Evolutionary conservation across 2,113 vertebrate genomes (phyloP).

Genomic region (Myanophis thanlyinensis): DNA sequence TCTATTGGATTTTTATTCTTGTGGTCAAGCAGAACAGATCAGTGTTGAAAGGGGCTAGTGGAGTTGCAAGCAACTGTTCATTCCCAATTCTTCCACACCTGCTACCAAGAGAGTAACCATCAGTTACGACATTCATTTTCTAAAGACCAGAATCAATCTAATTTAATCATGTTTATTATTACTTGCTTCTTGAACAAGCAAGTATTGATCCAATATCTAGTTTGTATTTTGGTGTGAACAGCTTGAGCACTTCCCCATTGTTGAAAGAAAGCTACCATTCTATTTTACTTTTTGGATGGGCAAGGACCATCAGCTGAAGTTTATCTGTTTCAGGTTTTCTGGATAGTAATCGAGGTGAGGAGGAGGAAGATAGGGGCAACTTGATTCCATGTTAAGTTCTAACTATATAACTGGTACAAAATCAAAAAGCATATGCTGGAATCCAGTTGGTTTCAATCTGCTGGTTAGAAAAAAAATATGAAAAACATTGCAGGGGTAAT

Average conservation of each 20-base stretch:
- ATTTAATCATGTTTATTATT: background rate
- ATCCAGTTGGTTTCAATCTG: background rate
- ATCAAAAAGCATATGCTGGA: background rate
- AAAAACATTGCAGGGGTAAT: background rate
- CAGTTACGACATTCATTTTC: background rate
- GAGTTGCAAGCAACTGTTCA: background rate
- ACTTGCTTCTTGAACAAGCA: background rate
- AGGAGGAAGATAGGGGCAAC: background rate
- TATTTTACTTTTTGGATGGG: background rate
- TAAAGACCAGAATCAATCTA: background rate
- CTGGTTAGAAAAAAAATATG: too few relatives aligned
- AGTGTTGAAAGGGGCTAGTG: too few relatives aligned
- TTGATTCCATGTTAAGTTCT: background rate
- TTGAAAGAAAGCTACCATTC: background rate
- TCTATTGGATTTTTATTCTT: background rate
- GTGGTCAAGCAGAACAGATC: background rate
- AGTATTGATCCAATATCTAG: background rate
- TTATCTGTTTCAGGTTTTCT: background rate
- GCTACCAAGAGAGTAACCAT: background rate
- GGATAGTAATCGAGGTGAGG: background rate
- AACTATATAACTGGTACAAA: background rate
- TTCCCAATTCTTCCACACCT: background rate
- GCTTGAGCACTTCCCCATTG: background rate
- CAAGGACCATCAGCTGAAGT: background rate
- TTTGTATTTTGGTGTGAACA: background rate